Base-by-base conservation (phyloP, 2,888 invertebrate species). In the Chaetogeoica ovagalla region DNA sequence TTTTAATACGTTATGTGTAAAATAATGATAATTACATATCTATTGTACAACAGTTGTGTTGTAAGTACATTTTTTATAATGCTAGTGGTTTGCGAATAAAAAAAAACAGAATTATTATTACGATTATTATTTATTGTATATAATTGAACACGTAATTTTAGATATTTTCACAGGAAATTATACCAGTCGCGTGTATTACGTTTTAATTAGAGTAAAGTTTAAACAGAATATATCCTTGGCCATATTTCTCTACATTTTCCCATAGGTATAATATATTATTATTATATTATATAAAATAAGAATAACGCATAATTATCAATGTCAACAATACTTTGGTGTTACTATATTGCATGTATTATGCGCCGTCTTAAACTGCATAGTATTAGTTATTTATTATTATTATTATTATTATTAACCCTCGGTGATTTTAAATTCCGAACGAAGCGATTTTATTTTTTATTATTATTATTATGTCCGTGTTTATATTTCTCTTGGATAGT, bases 241-340 rank as follows among this genome's bases (percentile, higher is more conserved):
- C 62, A 70, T 77, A 60, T 68, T 77, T 55, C 13, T 48, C 7
- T 60, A 43, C 19, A 62, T 62, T 77, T 77, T 77, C 77, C n/a
- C 77, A 77, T 77, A 60, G 17, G 19, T n/a, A 23, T 52, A 4
- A 43, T 48, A 48, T 48, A 15, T 48, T 7, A 48, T 48, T 48
- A 48, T 13, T 37, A 57, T 57, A 7, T 43, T 7, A 43, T 43
- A 9, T 9, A 9, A 9, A 15, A 57, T 65, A 74, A n/a, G n/a
- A n/a, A 48, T 66, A 59, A 59, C 11, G n/a, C 21, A 15, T 8
- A 59, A 59, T 76, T 68, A 76, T 48, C 68, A 59, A 76, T 76
- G 57, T 68, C 57, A 77, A 62, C 37, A 55, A 63, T 19, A 63
- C 70, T 7, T 57, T 30, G n/a, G 43, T 71, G 70, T 70, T 77